Percentiles rank a stretch among this genome's conserved stretches.
Conservation (phyloP, 2,797 vertebrate genomes). For the Poecile montanus region DNA sequence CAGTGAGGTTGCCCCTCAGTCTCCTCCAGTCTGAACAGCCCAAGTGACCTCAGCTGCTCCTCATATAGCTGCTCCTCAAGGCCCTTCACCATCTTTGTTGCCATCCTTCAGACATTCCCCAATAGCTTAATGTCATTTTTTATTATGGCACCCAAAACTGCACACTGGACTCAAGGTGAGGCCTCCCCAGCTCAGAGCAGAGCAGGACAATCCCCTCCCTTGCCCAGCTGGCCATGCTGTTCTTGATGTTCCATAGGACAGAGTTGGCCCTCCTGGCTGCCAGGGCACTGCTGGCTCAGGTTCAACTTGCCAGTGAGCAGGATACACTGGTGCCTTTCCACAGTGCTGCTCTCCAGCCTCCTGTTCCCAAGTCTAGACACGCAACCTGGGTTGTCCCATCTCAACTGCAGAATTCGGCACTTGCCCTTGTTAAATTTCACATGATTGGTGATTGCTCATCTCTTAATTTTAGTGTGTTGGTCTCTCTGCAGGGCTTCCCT, state of each 20-base stretch:
- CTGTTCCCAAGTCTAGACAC: background rate
- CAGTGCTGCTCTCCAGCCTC: background rate
- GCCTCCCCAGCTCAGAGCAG: rapidly evolving
- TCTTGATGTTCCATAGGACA: background rate
- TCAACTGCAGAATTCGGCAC: background rate
- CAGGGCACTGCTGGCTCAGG: rapidly evolving
- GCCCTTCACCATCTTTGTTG: background rate
- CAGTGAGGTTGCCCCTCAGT: background rate
- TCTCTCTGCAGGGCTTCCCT: background rate
- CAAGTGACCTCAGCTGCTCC: background rate
- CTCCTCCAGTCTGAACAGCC: background rate
- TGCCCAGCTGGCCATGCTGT: rapidly evolving
- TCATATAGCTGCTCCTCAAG: rapidly evolving
- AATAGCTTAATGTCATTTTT: background rate
- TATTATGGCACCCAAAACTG: background rate
- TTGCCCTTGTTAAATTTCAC: background rate
- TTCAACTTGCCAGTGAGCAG: background rate
- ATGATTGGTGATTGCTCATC: background rate
- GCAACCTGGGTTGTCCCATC: background rate
- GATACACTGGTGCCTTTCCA: rapidly evolving
- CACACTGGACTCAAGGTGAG: rapidly evolving
- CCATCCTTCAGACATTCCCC: background rate
- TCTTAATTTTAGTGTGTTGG: background rate
- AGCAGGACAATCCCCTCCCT: background rate
- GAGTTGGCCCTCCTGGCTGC: background rate